Evolutionary conservation across 2,797 vertebrate genomes (phyloP).

Genomic region (Bucorvus abyssinicus): DNA sequence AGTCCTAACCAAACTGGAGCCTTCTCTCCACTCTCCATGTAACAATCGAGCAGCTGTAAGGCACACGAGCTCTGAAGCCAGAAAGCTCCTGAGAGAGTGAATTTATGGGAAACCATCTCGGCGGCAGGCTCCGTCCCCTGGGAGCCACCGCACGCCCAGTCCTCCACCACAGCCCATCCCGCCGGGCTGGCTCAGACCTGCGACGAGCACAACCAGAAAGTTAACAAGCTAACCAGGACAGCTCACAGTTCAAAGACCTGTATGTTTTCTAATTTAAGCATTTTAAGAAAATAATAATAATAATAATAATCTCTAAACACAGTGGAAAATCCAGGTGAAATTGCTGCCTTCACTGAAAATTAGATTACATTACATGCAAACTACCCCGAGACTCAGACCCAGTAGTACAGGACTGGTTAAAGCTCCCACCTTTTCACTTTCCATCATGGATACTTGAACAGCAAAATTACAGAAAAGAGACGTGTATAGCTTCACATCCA

Average conservation of each 20-base stretch:
- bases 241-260: not conserved
- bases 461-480: not conserved
- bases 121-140: accelerated
- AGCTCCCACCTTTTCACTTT: not conserved
- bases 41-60: not conserved
- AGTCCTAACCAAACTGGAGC: not conserved
- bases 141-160: not conserved
- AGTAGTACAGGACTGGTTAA: not conserved
- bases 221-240: not conserved
- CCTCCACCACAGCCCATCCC: not conserved
- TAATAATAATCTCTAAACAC: not conserved
- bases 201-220: not conserved
- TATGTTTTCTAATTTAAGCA: not conserved
- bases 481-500: not conserved
- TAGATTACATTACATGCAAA: not conserved
- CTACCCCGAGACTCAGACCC: not conserved
- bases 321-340: not conserved
- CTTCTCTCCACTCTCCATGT: not conserved
- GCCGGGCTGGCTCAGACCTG: conserved; percentile 1
- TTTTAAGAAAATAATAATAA: not conserved
- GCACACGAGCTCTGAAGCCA: not conserved
- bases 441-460: not conserved
- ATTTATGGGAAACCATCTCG: not conserved
- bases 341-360: not conserved
- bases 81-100: not conserved